Base-by-base conservation (phyloP, 2,113 vertebrate species). In the Prietella phreatophila region DNA sequence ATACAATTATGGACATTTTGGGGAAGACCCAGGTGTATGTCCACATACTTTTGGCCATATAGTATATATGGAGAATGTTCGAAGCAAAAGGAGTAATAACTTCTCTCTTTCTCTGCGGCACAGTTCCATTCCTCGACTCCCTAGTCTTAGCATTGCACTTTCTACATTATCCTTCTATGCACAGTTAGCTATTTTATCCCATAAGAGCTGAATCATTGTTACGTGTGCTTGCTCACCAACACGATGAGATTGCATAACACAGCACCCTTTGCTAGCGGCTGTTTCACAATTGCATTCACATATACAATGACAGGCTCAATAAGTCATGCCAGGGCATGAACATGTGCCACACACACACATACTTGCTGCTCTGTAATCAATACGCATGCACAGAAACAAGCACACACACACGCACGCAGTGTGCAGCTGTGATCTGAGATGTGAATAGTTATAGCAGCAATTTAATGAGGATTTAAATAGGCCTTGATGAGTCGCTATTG, bases 201-300 rank as follows among this genome's bases (percentile, higher is more conserved):
- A 53, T 67, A 85, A 15, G 76, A 73, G 82, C 82, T 89, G 85
- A 87, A 90, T 88, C 81, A 84, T 84, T 86, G 84, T 83, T 86
- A 84, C 58, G 63, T 50, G 47, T 87, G 58, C 76, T 69, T n/a
- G 78, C 58, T 78, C 82, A 42, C 39, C 86, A 86, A 88, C 80
- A 60, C 15, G 65, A 80, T 79, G 56, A 56, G 78, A 65, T 56
- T 60, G 87, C 65, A 75, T 84, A 87, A 81, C 89, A 84, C 87
- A 60, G 89, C 81, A 82, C 33, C 84, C 42, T 71, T 60, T 56
- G 87, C 80, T 83, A 80, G 85, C 61, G 71, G 87, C 81, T 63
- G 27, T 61, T 86, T 73, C 84, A 85, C 53, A 86, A 86, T 88
- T 86, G 69, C 69, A 69, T 80, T 90, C 56, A 85, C 86, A 88